Evolutionary conservation across 92 coral and sea anemone species (phyloP).

Genomic region (Pocillopora meandrina): DNA sequence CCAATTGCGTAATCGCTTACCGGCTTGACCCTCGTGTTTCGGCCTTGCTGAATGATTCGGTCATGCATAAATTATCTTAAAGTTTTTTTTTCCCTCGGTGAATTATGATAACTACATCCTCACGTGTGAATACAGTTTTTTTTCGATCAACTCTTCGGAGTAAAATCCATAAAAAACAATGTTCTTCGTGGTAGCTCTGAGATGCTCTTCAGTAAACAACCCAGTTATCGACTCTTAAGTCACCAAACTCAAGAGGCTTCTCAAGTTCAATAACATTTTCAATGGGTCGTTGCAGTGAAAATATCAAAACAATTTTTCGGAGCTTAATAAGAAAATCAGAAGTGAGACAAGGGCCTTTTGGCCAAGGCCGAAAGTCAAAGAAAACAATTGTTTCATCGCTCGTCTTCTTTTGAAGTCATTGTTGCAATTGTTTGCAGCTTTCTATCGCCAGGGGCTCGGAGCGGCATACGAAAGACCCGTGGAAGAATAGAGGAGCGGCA

Average conservation of each 20-base stretch:
- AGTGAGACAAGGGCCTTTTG: neutral
- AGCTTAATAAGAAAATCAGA: neutral
- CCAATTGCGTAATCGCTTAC: too few species aligned
- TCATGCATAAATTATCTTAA: too few species aligned
- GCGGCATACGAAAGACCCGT: conserved; percentile 21
- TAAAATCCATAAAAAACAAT: neutral
- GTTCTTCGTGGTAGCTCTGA: neutral
- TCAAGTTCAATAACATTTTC: conserved; percentile 12
- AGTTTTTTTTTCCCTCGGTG: too few species aligned
- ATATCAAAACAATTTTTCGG: neutral
- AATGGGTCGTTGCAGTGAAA: neutral
- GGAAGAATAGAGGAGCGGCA: conserved; percentile 26
- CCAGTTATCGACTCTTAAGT: neutral
- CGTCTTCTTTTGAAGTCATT: conserved; percentile 38
- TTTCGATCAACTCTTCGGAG: too few species aligned
- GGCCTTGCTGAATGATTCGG: too few species aligned
- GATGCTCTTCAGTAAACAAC: neutral
- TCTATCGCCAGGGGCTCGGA: conserved; percentile 25
- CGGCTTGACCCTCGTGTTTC: too few species aligned
- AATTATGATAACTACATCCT: too few species aligned
- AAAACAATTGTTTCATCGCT: conserved; percentile 22
- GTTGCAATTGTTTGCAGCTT: conserved; percentile 23
- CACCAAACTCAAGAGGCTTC: conserved; percentile 1
- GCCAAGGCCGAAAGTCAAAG: conserved; percentile 17
- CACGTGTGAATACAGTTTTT: too few species aligned